These are phyloP conservation scores for Dicrostonyx torquatus DNA, from an alignment of 2,797 vertebrate species.

Conservation along the genomic window DNA sequence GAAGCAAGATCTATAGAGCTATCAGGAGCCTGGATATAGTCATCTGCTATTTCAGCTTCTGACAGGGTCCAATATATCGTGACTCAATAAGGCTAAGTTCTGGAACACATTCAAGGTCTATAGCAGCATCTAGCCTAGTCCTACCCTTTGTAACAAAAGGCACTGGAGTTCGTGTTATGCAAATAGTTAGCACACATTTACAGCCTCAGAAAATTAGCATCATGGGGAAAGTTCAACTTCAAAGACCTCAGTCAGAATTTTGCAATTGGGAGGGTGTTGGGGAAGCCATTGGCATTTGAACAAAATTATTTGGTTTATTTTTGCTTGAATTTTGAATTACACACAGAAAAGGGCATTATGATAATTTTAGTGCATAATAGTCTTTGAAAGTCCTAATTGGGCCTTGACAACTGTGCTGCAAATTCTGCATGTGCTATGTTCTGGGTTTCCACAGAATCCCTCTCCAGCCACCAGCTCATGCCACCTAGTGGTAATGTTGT, in stretches of 20 bases:
- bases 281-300: background rate
- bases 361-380: background rate
- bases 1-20: background rate
- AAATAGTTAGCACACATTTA: background rate
- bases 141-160: background rate
- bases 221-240: background rate
- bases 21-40: background rate
- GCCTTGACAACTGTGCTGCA: background rate
- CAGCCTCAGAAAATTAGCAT: background rate
- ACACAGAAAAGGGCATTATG: background rate
- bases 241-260: constrained; percentile 31
- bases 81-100: background rate
- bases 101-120: background rate
- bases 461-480: background rate
- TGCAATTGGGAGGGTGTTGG: background rate
- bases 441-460: background rate
- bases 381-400: background rate
- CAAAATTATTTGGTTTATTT: constrained; percentile 18
- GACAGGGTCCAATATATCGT: background rate
- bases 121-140: background rate
- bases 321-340: constrained; percentile 47
- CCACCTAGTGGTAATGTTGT: constrained; percentile 30
- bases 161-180: background rate
- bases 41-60: background rate
- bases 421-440: background rate